Conservation (phyloP, 1,140 invertebrate genomes). For the Matsumurasca onukii region DNA sequence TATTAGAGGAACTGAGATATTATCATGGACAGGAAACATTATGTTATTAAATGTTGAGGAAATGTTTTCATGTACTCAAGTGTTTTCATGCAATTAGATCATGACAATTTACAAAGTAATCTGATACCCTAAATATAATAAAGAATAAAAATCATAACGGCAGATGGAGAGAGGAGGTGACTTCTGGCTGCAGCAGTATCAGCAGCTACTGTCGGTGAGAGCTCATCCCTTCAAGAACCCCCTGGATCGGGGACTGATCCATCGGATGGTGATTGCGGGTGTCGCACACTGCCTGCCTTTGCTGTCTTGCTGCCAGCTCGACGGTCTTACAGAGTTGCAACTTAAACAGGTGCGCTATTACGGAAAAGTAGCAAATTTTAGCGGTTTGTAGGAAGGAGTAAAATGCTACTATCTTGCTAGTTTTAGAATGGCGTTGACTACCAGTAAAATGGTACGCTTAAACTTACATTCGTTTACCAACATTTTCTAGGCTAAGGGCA, state of each 20-base stretch:
- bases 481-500: too few relatives aligned
- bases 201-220: constrained; percentile 72
- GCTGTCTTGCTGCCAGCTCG: constrained; percentile 51
- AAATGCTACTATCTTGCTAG: not conserved
- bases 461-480: too few relatives aligned
- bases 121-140: not conserved
- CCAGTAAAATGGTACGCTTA: not conserved
- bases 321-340: constrained; percentile 18
- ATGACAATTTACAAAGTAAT: not conserved
- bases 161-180: constrained; percentile 50
- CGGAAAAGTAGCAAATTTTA: not conserved
- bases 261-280: constrained; percentile 68
- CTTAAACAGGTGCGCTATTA: constrained; percentile 24
- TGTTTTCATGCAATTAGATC: not conserved
- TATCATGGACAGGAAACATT: not conserved
- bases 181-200: constrained; percentile 85
- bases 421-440: not conserved
- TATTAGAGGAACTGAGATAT: not conserved
- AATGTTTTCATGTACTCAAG: not conserved
- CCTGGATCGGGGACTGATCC: constrained; percentile 68
- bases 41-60: not conserved
- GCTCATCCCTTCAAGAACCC: constrained; percentile 62
- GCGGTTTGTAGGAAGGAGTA: not conserved
- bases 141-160: not conserved
- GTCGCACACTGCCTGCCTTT: constrained; percentile 77